Conservation (phyloP, 2,797 vertebrate genomes). For the Lophius americanus region DNA sequence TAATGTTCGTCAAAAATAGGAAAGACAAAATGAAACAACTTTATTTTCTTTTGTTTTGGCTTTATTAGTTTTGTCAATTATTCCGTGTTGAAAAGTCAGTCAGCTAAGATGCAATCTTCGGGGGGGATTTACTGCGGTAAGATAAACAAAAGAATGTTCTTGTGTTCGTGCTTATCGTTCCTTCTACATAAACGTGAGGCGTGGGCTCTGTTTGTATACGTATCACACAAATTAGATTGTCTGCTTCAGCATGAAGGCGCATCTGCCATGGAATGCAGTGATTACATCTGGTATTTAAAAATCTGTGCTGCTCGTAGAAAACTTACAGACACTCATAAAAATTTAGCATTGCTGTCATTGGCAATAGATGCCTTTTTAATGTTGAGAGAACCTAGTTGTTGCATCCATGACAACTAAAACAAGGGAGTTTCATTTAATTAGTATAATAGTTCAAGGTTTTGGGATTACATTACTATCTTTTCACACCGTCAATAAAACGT, state of each 20-base stretch:
- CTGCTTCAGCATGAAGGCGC: conserved; percentile 6
- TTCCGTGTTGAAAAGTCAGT: conserved; percentile 12
- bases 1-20: conserved; percentile 33
- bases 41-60: background rate
- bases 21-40: conserved; percentile 13
- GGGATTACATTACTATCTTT: too few relatives aligned
- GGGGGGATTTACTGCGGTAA: conserved; percentile 5
- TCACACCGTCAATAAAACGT: too few relatives aligned
- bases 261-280: background rate
- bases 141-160: conserved; percentile 12
- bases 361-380: too few relatives aligned
- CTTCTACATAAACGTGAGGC: conserved; percentile 25
- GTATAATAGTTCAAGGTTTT: too few relatives aligned
- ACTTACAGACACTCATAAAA: too few relatives aligned
- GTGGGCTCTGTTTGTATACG: conserved; percentile 15
- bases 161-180: conserved; percentile 3
- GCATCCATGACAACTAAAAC: too few relatives aligned
- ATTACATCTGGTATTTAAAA: conserved; percentile 4
- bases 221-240: conserved; percentile 12
- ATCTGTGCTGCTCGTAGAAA: conserved; percentile 2
- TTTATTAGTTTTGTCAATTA: conserved; percentile 3
- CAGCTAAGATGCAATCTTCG: conserved; percentile 12
- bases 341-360: too few relatives aligned
- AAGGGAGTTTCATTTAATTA: too few relatives aligned
- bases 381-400: too few relatives aligned